These are phyloP conservation scores for Ypsolopha scabrella DNA, from an alignment of 2,888 invertebrate species.

Conservation along the genomic window DNA sequence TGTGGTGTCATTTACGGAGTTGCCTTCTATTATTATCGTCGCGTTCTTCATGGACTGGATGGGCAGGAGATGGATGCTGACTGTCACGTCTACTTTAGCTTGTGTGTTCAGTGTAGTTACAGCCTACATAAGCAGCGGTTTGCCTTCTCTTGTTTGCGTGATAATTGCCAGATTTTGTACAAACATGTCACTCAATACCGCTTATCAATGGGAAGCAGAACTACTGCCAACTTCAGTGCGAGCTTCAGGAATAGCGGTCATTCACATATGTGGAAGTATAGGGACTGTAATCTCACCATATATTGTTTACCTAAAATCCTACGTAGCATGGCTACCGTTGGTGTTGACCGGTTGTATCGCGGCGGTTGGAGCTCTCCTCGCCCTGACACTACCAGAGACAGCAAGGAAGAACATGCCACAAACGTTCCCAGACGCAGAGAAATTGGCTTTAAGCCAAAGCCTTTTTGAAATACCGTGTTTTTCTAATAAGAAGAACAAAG, in stretches of 20 bases:
- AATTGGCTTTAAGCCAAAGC: background rate
- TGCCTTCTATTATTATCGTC: conserved; percentile 37
- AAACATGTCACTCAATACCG: conserved; percentile 6
- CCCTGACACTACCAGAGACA: conserved; percentile 6
- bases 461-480: conserved; percentile 4
- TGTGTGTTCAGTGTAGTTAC: conserved; percentile 6
- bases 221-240: conserved; percentile 7
- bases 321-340: conserved; percentile 5
- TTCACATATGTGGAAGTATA: conserved; percentile 6
- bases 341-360: conserved; percentile 5
- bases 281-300: conserved; percentile 7
- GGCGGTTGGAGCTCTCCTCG: conserved; percentile 1
- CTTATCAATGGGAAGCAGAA: conserved; percentile 8
- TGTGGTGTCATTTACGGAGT: conserved; percentile 41
- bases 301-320: conserved; percentile 5
- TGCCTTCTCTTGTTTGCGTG: conserved; percentile 7
- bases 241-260: conserved; percentile 5
- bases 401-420: conserved; percentile 7
- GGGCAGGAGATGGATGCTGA: conserved; percentile 36
- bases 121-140: conserved; percentile 6
- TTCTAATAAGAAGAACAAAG: too few relatives aligned
- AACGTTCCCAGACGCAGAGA: conserved; percentile 5
- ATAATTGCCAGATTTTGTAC: conserved; percentile 7
- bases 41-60: conserved; percentile 36
- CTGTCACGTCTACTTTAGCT: conserved; percentile 11